Evolutionary conservation across 2,888 invertebrate species (phyloP).

Genomic region (Polietes domitor): DNA sequence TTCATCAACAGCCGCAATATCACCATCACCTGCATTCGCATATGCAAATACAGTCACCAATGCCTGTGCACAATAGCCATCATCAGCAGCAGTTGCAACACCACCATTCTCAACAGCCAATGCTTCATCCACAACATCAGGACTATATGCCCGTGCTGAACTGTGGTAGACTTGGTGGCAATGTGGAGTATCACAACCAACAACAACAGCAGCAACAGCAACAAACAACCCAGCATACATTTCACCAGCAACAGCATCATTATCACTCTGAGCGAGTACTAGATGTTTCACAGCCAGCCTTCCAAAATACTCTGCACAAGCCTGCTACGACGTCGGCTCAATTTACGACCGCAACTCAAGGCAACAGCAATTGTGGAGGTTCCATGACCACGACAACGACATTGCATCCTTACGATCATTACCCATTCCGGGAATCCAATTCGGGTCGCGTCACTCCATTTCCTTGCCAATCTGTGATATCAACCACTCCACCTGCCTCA

Average conservation of each 20-base stretch:
- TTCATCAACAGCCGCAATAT: conserved; percentile 73
- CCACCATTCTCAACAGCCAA: conserved; percentile 70
- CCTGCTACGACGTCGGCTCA: conserved; percentile 60
- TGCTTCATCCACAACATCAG: conserved; percentile 72
- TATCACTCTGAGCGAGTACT: conserved; percentile 75
- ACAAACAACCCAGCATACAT: conserved; percentile 68
- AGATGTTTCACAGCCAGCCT: conserved; percentile 67
- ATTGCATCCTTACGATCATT: conserved; percentile 80
- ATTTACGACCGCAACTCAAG: conserved; percentile 43
- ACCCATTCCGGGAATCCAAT: conserved; percentile 80
- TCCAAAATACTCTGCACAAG: conserved; percentile 65
- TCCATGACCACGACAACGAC: conserved; percentile 67
- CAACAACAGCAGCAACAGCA: conserved; percentile 71
- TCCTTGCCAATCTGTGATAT: conserved; percentile 80
- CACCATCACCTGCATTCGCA: conserved; percentile 70
- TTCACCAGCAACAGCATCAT: conserved; percentile 69
- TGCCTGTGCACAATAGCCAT: conserved; percentile 57
- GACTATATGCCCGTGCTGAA: conserved; percentile 78
- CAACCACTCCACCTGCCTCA: conserved; percentile 54
- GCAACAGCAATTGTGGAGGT: conserved; percentile 72
- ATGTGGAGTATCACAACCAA: conserved; percentile 77
- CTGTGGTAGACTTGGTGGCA: conserved; percentile 76
- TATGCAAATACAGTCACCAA: conserved; percentile 65
- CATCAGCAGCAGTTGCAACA: conserved; percentile 71
- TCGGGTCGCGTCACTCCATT: conserved; percentile 88